Base-by-base conservation (phyloP, 1,140 invertebrate species). In the Drosophila santomea region DNA sequence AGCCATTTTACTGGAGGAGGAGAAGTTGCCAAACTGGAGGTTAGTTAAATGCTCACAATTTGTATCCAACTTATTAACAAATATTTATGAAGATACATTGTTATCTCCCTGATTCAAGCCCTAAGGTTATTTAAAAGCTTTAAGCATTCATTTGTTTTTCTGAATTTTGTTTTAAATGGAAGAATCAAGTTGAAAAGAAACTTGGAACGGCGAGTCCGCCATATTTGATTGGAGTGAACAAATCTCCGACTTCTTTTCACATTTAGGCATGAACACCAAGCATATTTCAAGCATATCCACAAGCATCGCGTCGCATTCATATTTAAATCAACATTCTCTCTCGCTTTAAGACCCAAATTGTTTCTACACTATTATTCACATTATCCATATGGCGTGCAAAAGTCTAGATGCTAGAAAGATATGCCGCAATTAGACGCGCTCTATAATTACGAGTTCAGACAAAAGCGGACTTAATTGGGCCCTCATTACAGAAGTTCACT, bases 1-100 rank as follows among this genome's bases (percentile, higher is more conserved):
- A 73, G 23, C 84, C 83, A 88, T 86, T 62, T 73, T 80, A 32
- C 80, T 80, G 56, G 3, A 76, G 73, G 38, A 23, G 63, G 7
- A 71, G 35, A 35, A 20, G 11, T 25, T 36, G n/a, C 28, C n/a
- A 36, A 20, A 36, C 8, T 2, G 14, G 1, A 0, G 5, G 10
- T 45, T 32, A 36, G 4, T 12, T 14, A 3, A 11, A n/a, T 35
- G 8, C 3, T 36, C 14, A 23, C 5, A 32, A 32, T 32, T 32
- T 32, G 6, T 7, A 32, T 1, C 28, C 28, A 32, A 32, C 28
- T 32, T 32, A 8, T 32, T 32, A 8, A 17, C 11, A 50, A 15
- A 2, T 17, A 15, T 8, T 25, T 25, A 25, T 25, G 4, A 25
- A 25, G 4, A 25, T 4, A 25, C 4, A 4, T 25, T 43, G 7